Evolutionary conservation across 2,888 invertebrate species (phyloP).

Genomic region (Eristalinus sepulchralis): DNA sequence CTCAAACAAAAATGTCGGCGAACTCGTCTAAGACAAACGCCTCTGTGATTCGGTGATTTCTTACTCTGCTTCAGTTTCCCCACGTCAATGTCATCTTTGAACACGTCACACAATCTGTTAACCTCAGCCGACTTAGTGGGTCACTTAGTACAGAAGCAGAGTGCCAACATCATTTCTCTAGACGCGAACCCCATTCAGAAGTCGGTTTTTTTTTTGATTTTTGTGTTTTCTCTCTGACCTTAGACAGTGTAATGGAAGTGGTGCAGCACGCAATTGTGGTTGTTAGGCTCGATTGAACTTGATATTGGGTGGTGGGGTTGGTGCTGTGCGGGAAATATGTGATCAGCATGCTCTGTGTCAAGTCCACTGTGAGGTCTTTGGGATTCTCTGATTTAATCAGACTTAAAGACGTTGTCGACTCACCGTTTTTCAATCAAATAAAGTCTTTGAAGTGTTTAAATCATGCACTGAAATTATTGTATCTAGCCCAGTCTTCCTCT

Average conservation of each 20-base stretch:
- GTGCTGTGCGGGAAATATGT: background rate
- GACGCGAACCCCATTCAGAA: background rate
- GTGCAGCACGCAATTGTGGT: conserved; percentile 26
- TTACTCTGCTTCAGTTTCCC: background rate
- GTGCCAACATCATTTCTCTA: background rate
- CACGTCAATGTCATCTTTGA: conserved; percentile 55
- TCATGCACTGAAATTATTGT: too few species aligned
- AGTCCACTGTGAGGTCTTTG: too few species aligned
- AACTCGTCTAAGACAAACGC: conserved; percentile 11
- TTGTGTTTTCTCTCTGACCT: background rate
- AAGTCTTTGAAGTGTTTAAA: too few species aligned
- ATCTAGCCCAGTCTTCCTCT: too few species aligned
- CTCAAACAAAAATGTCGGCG: background rate
- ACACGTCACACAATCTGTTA: conserved; percentile 30
- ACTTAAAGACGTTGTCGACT: too few species aligned
- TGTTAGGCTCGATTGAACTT: conserved; percentile 27
- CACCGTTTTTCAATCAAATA: too few species aligned
- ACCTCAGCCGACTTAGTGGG: conserved; percentile 33
- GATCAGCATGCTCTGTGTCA: background rate
- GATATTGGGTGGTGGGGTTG: background rate
- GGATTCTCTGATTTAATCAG: too few species aligned
- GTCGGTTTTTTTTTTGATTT: background rate
- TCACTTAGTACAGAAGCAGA: background rate
- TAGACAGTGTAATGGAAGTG: conserved; percentile 1
- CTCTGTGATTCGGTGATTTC: conserved; percentile 26